These are phyloP conservation scores for Malthinus flaveolus DNA, from an alignment of 2,888 invertebrate species.

Conservation along the genomic window DNA sequence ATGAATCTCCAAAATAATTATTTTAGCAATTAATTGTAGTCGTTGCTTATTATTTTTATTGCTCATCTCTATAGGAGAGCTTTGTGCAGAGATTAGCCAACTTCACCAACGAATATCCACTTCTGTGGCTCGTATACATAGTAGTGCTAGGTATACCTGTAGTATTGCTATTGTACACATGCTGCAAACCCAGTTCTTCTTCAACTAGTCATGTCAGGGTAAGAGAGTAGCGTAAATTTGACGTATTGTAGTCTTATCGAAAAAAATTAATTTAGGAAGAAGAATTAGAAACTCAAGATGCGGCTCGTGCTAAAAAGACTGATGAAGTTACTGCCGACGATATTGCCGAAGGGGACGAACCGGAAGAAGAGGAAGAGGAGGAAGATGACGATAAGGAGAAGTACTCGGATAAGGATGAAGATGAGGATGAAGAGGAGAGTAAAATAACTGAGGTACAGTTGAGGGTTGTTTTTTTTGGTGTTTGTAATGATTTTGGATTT, in stretches of 20 bases:
- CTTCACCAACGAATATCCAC: constrained; percentile 83
- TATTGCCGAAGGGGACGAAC: constrained; percentile 51
- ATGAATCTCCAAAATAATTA: no score
- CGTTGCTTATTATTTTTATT: no score
- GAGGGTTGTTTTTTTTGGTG: not conserved
- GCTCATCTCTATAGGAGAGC: constrained; percentile 70
- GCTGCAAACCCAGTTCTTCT: constrained; percentile 65
- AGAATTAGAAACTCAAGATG: constrained; percentile 54
- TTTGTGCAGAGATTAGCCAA: constrained; percentile 74
- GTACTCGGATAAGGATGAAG: constrained; percentile 44
- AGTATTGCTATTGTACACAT: constrained; percentile 78
- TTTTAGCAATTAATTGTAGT: no score
- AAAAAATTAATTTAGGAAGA: constrained; percentile 46
- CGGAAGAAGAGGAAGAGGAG: constrained; percentile 42
- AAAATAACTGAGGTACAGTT: not conserved
- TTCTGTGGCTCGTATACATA: constrained; percentile 87
- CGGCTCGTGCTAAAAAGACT: constrained; percentile 69
- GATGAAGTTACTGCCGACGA: constrained; percentile 70
- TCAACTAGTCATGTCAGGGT: constrained; percentile 38
- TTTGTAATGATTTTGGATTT: constrained; percentile 16
- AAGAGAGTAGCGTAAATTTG: constrained; percentile 12
- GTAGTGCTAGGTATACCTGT: constrained; percentile 78
- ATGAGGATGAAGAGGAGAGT: constrained; percentile 35
- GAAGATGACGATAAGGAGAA: constrained; percentile 49
- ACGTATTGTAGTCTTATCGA: not conserved